Conservation (phyloP, 2,888 invertebrate species). For the Nezara viridula region DNA sequence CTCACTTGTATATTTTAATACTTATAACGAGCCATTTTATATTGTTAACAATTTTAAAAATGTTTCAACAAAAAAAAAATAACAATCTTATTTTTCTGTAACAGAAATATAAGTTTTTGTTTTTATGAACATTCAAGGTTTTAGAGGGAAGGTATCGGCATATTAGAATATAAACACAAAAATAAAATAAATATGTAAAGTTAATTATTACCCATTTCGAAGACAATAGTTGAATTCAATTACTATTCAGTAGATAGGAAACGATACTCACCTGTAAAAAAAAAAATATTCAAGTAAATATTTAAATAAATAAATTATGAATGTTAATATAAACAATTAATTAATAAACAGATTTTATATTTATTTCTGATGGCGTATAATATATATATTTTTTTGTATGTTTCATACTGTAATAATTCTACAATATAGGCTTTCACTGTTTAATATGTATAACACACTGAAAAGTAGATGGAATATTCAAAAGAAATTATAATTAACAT, state of each 20-base stretch:
- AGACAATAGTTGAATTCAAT: not conserved
- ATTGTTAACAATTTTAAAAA: too few species aligned
- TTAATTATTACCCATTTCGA: not conserved
- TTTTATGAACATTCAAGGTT: too few species aligned
- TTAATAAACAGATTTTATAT: too few species aligned
- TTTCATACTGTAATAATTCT: not conserved
- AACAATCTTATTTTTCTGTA: too few species aligned
- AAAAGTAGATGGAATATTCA: not conserved
- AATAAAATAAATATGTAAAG: not conserved
- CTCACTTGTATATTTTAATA: too few species aligned
- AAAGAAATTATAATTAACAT: not conserved
- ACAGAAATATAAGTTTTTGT: too few species aligned
- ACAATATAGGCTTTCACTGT: not conserved
- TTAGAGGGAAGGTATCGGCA: too few species aligned
- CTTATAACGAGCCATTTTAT: too few species aligned
- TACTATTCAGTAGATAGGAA: not conserved
- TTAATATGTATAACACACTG: not conserved
- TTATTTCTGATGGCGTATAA: not conserved
- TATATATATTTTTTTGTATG: not conserved
- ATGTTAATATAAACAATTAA: too few species aligned
- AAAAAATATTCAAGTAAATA: not conserved
- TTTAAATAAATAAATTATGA: too few species aligned
- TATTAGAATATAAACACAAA: not conserved
- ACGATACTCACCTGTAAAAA: slow-evolving; percentile 50
- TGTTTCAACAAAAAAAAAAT: too few species aligned